Evolutionary conservation across 2,113 vertebrate genomes (phyloP), one percentile per base, ranked within the genome.

Genomic region (Gobiocypris rarus): DNA sequence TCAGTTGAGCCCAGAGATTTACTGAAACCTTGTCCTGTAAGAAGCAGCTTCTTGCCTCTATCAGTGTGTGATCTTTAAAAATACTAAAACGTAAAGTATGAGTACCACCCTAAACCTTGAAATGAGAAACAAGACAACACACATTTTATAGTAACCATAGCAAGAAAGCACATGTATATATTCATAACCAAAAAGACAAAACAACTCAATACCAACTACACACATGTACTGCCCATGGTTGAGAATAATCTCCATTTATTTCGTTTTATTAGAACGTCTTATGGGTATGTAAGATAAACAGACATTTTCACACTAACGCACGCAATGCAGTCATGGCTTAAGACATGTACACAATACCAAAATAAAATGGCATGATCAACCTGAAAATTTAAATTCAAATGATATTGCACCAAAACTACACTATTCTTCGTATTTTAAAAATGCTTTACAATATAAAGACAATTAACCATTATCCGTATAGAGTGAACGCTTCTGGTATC

Each of bases 21-120:
- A 91, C 93, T 92, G 92, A 92, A 94, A 93, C 89, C 89, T 90
- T 90, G 92, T 92, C 94, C 95, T 95, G 93, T 95, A 95, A 95
- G 95, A 94, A 95, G 94, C 90, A 94, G 94, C 92, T 91, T 28
- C 54, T 45, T n/a, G 75, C 45, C 50, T 10, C n/a, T 63, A 38
- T 83, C 13, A 14, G 91, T 31, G 58, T 13, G 52, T 13, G 11
- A 11, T 19, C 59, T 38, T 41, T 13, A 22, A 54, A 75, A 65
- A 24, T 15, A 9, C 22, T 71, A 31, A 69, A 78, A 50, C 9
- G 0, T 48, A 15, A 59, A 19, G 22, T 9, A 65, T 3, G 19
- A 71, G 38, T 43, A 71, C 10, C 69, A 45, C 19, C 38, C 93
- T 91, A 92, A 4, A 91, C 91, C 90, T 83, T 81, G 17, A 74